Evolutionary conservation across 2,797 vertebrate species (phyloP), one percentile per base, ranked within the genome.

Genomic region (Ctenopoma kingsleyae): DNA sequence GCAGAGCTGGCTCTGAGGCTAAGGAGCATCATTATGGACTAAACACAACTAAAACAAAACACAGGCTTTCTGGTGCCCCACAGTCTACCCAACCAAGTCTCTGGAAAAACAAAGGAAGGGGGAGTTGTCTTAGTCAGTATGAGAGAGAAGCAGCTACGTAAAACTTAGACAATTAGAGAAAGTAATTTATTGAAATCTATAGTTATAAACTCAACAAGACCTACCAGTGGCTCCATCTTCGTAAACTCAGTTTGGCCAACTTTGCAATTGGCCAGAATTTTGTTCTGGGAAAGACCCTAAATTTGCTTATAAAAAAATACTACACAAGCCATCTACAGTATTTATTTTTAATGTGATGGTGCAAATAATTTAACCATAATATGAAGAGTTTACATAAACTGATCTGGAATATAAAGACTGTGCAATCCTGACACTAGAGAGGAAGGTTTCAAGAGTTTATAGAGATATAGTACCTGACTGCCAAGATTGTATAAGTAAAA

Each of bases 31-130:
- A 91, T 91, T 89, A 89, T 25, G 50, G 73, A 76, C 83, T 82
- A 84, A 87, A 87, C 85, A 81, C 78, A 84, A 87, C 65, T 83
- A 80, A 82, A 85, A 88, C 88, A 87, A 87, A 91, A 90, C 86
- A 78, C 83, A 82, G 85, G 82, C 83, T 84, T 67, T 71, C 86
- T 92, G 91, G 91, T 92, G 90, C 92, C 92, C 86, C 68, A 52
- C 80, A 78, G 89, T 89, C 92, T 91, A 27, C 86, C 80, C 81
- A 36, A 20, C 75, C 51, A 67, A 87, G 72, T 60, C 81, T 75
- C 53, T 40, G 65, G 53, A 71, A 61, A 61, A 74, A 66, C 60
- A 27, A 70, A 40, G 67, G 68, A 60, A n/a, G 65, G 77, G 58
- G 60, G 40, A 40, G 58, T 1, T 35, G 64, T 74, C 55, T 69